These are phyloP conservation scores for Actinernus sp. DNA, from an alignment of 92 coral and sea anemone species.

Conservation along the genomic window DNA sequence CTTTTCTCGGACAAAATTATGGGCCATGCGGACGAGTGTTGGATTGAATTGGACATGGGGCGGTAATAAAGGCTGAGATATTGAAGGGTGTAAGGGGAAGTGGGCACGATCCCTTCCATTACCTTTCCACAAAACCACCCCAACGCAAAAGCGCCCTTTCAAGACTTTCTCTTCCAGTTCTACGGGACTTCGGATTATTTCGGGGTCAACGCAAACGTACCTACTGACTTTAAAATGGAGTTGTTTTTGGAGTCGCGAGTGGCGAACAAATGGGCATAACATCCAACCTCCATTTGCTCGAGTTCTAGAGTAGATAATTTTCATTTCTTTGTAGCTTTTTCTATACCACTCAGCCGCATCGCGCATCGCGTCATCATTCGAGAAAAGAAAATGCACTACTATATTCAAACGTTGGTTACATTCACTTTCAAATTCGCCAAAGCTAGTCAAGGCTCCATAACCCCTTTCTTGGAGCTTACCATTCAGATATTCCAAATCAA, in stretches of 20 bases:
- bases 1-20: constrained; percentile 55
- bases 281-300: constrained; percentile 85
- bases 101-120: constrained; percentile 77
- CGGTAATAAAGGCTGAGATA: constrained; percentile 67
- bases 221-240: constrained; percentile 91
- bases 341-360: constrained; percentile 90
- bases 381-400: constrained; percentile 87
- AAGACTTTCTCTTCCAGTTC: constrained; percentile 84
- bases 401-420: constrained; percentile 82
- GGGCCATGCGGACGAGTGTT: constrained; percentile 70
- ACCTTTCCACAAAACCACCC: constrained; percentile 95
- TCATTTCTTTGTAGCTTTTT: constrained; percentile 59
- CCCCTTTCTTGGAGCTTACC: constrained; percentile 68
- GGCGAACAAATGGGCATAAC: constrained; percentile 81
- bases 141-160: constrained; percentile 86
- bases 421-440: constrained; percentile 79
- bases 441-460: constrained; percentile 71
- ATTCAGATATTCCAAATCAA: constrained; percentile 68
- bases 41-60: constrained; percentile 83
- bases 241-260: constrained; percentile 85
- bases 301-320: constrained; percentile 62
- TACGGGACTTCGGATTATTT: constrained; percentile 70
- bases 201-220: constrained; percentile 96
- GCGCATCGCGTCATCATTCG: constrained; percentile 45
- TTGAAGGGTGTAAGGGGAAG: constrained; percentile 70